Evolutionary conservation across 1,140 invertebrate genomes (phyloP).

Genomic region (Hycleus cichorii): DNA sequence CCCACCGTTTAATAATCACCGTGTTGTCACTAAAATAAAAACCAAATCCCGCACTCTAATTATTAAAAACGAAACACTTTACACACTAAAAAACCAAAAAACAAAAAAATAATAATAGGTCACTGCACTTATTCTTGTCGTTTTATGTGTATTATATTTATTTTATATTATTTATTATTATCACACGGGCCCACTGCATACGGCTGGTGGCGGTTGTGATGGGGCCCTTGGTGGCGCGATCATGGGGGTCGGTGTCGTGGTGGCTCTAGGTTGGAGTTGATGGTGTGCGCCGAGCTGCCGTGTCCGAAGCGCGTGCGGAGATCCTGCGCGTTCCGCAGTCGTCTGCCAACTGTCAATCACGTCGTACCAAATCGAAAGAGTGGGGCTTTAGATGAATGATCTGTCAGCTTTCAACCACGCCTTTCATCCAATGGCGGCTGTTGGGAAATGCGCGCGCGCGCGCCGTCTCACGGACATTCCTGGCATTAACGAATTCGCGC

Average conservation of each 20-base stretch:
- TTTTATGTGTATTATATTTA: neutral
- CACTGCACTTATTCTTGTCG: slow-evolving; percentile 28
- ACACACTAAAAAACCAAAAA: neutral
- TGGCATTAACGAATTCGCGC: slow-evolving; percentile 8
- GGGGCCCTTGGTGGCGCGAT: slow-evolving; percentile 25
- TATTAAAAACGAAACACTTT: neutral
- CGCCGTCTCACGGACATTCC: slow-evolving; percentile 20
- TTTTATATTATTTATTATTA: neutral
- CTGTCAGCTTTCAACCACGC: slow-evolving; percentile 36
- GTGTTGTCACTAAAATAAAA: slow-evolving; percentile 30
- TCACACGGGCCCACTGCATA: slow-evolving; percentile 13
- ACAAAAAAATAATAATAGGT: slow-evolving; percentile 3
- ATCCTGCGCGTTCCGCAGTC: slow-evolving; percentile 56
- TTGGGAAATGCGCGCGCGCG: slow-evolving; percentile 24
- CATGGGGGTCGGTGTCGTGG: slow-evolving; percentile 28
- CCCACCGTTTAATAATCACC: slow-evolving; percentile 51
- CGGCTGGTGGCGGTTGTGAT: slow-evolving; percentile 17
- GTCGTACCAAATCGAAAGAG: slow-evolving; percentile 45
- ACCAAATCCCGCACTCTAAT: slow-evolving; percentile 35
- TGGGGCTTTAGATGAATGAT: slow-evolving; percentile 44
- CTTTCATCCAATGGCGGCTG: slow-evolving; percentile 37
- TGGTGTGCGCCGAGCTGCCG: slow-evolving; percentile 25
- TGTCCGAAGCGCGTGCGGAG: slow-evolving; percentile 39
- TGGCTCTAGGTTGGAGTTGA: slow-evolving; percentile 8
- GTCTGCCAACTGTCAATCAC: slow-evolving; percentile 62